Base-by-base conservation (phyloP, 2,113 vertebrate genomes). In the Phrynosoma platyrhinos region DNA sequence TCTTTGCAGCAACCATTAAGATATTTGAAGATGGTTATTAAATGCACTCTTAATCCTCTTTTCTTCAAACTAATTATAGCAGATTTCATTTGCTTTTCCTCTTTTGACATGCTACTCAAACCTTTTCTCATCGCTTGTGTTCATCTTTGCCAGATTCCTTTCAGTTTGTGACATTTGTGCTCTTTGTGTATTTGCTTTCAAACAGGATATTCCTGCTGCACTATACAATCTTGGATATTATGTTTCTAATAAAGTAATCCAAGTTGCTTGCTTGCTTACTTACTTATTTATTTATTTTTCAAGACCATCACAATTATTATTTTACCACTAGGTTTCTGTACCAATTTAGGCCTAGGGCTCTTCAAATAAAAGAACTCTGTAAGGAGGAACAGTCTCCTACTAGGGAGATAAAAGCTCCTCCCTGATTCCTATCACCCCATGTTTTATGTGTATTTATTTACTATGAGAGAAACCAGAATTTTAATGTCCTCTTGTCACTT, bases 11-110 rank as follows among this genome's bases (percentile, higher is more conserved):
- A 66, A 42, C 58, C 62, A 77, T 88, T 83, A 82, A 83, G 87
- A 83, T 88, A 78, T 53, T 82, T 83, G 42, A 83, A 78, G 64
- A 88, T 83, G 76, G 80, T 82, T 66, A 77, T 88, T 86, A 88
- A 83, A 62, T 69, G 62, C 42, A 83, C 74, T 53, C n/a, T 88
- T 88, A 86, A 86, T 86, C 84, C 62, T 86, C 76, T 86, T 86
- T 86, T 86, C 75, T 79, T 86, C 74, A 68, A 53, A 79, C 75
- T 79, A 86, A 86, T 79, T 86, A 79, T 40, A 83, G n/a, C 47
- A 77, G 23, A 69, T 83, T 78, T 47, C 23, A 53, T 77, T 53
- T 55, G 32, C 47, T 77, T 88, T 81, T 82, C 30, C 10, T 83
- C 72, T 78, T 9, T 69, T 55, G 74, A 68, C 72, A 88, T 21